A percentile compares a stretch with the other conserved stretches of the same genome.
phyloP scores from a whole-genome alignment of 92 coral and sea anemone genomes.

The Palythoa caribaeorum region DNA sequence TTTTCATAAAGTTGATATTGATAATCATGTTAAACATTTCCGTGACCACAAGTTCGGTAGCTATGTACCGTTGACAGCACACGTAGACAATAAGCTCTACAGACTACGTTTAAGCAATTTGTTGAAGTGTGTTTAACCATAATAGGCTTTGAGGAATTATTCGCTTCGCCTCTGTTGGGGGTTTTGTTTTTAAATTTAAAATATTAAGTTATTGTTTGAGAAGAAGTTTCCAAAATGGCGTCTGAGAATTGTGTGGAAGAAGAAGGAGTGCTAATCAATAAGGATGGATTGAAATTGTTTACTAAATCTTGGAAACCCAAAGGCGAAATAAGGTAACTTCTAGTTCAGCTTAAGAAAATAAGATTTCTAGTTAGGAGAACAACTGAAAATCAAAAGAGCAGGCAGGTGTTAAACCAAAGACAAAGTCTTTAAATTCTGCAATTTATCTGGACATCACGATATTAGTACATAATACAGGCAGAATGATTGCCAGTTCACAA shows the following conservation, averaged over 20 bases:
- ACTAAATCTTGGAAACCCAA: slow-evolving; percentile 46
- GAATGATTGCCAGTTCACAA: no score
- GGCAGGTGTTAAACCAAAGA: neutral
- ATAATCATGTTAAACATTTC: neutral
- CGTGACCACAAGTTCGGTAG: neutral
- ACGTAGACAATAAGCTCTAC: neutral
- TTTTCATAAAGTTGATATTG: neutral
- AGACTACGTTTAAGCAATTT: neutral
- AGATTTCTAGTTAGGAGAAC: neutral
- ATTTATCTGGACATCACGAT: no score
- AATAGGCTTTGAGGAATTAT: neutral
- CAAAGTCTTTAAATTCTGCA: no score
- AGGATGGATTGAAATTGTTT: slow-evolving; percentile 30
- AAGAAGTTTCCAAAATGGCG: slow-evolving; percentile 21
- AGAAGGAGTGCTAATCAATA: slow-evolving; percentile 30
- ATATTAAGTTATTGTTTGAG: neutral
- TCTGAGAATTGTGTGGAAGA: slow-evolving; percentile 17
- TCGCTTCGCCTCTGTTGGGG: neutral
- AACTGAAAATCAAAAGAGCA: neutral
- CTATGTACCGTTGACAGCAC: neutral
- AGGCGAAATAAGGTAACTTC: slow-evolving; percentile 30
- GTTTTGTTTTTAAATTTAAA: neutral
- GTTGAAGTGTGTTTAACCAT: neutral
- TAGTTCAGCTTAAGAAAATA: neutral
- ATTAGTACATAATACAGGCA: no score